Conservation (phyloP, 2,113 vertebrate species). For the Megalops atlanticus region DNA sequence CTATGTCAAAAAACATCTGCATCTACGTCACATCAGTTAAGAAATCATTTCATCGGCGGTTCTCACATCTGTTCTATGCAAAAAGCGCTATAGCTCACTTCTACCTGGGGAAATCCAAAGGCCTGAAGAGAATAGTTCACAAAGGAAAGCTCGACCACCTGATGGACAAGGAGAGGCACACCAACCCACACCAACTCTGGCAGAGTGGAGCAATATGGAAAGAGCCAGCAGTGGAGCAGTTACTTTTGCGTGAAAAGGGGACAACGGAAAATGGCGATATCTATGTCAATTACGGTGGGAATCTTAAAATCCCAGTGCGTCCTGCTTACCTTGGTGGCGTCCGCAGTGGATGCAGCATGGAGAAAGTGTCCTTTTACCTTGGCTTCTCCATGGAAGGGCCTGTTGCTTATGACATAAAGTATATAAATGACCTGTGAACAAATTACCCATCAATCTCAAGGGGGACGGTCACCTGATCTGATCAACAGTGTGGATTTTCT, state of each 20-base stretch:
- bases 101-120: slow-evolving; percentile 47
- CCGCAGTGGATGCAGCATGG: slow-evolving; percentile 44
- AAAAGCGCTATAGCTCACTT: slow-evolving; percentile 49
- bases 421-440: slow-evolving; percentile 33
- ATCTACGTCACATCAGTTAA: slow-evolving; percentile 37
- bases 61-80: slow-evolving; percentile 43
- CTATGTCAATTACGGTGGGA: slow-evolving; percentile 40
- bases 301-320: slow-evolving; percentile 44
- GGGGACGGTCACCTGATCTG: background rate
- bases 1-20: slow-evolving; percentile 29
- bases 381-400: slow-evolving; percentile 56
- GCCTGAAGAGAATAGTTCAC: slow-evolving; percentile 40
- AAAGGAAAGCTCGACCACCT: slow-evolving; percentile 45
- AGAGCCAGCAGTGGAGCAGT: slow-evolving; percentile 15
- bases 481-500: no score
- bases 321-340: slow-evolving; percentile 52
- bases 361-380: slow-evolving; percentile 51
- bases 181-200: slow-evolving; percentile 33
- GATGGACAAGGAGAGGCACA: background rate
- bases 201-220: slow-evolving; percentile 49
- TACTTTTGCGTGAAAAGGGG: slow-evolving; percentile 46
- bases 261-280: slow-evolving; percentile 49
- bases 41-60: slow-evolving; percentile 45
- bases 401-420: slow-evolving; percentile 50
- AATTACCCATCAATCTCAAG: background rate